phyloP scores from a whole-genome alignment of 1,140 invertebrate species.

The Chionoecetes opilio region DNA sequence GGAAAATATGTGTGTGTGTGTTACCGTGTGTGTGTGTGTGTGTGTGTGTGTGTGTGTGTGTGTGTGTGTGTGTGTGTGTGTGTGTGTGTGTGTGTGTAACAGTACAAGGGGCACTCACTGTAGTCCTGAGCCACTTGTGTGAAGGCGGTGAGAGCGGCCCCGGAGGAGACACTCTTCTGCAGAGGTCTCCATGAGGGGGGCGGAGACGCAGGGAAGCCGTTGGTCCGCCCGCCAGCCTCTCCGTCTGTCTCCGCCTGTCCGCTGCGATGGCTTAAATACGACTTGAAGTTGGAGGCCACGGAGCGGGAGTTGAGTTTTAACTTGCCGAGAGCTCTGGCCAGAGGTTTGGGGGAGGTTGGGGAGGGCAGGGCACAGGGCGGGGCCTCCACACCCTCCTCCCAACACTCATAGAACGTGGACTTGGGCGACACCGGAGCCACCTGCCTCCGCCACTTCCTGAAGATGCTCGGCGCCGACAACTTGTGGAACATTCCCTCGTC shows the following conservation, averaged over 20 bases:
- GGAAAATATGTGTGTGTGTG: no score
- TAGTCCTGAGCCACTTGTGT: conserved; percentile 75
- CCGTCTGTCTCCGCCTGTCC: conserved; percentile 53
- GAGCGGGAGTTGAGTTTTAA: conserved; percentile 68
- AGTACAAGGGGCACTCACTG: conserved; percentile 57
- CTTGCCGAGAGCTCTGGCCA: conserved; percentile 70
- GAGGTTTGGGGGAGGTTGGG: conserved; percentile 70
- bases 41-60: no score
- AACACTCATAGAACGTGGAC: conserved; percentile 51
- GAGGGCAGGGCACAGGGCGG: conserved; percentile 7
- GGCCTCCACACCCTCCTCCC: conserved; percentile 23
- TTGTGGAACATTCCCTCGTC: conserved; percentile 77
- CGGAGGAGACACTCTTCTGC: conserved; percentile 72
- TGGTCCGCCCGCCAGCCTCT: conserved; percentile 23
- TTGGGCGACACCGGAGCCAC: conserved; percentile 61
- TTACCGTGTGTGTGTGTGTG: no score
- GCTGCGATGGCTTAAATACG: conserved; percentile 70
- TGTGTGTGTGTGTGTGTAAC: not conserved
- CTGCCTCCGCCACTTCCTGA: conserved; percentile 69
- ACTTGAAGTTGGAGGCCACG: conserved; percentile 76
- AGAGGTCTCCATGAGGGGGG: not conserved
- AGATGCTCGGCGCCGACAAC: conserved; percentile 64
- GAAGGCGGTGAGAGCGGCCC: conserved; percentile 58
- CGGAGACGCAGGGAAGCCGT: not conserved
- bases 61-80: no score